Evolutionary conservation across 2,888 invertebrate genomes (phyloP).

Genomic region (Chloromyia formosa): DNA sequence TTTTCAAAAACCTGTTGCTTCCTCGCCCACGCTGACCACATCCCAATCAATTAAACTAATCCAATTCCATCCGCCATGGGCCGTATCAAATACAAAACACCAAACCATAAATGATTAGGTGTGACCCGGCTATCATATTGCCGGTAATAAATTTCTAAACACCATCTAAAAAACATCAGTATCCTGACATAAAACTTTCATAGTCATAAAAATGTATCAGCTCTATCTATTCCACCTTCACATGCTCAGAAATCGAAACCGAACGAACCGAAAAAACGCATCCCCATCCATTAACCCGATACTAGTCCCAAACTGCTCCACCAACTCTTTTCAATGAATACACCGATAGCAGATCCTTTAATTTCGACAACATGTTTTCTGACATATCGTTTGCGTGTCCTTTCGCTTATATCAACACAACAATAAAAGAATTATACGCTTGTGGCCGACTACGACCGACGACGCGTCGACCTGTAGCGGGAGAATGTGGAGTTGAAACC

Average conservation of each 20-base stretch:
- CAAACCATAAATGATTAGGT: slow-evolving; percentile 38
- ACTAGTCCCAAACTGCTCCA: background rate
- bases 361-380: slow-evolving; percentile 29
- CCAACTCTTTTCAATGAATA: background rate
- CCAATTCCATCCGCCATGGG: slow-evolving; percentile 2
- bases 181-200: background rate
- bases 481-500: too few species aligned
- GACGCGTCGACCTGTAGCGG: too few species aligned
- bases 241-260: slow-evolving; percentile 14
- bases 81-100: slow-evolving; percentile 28
- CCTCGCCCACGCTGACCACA: background rate
- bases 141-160: slow-evolving; percentile 20
- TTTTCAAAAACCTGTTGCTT: background rate
- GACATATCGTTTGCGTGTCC: slow-evolving; percentile 40
- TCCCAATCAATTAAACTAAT: slow-evolving; percentile 17
- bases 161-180: slow-evolving; percentile 5
- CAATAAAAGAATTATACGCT: slow-evolving; percentile 32
- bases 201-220: slow-evolving; percentile 29
- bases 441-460: background rate
- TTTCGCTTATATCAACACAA: slow-evolving; percentile 34
- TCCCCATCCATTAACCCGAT: background rate
- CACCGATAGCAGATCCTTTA: background rate
- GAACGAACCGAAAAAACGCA: background rate
- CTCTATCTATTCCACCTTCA: slow-evolving; percentile 1
- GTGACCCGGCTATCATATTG: slow-evolving; percentile 28